Evolutionary conservation across 2,797 vertebrate species (phyloP).

Genomic region (Sebastiscus tertius): DNA sequence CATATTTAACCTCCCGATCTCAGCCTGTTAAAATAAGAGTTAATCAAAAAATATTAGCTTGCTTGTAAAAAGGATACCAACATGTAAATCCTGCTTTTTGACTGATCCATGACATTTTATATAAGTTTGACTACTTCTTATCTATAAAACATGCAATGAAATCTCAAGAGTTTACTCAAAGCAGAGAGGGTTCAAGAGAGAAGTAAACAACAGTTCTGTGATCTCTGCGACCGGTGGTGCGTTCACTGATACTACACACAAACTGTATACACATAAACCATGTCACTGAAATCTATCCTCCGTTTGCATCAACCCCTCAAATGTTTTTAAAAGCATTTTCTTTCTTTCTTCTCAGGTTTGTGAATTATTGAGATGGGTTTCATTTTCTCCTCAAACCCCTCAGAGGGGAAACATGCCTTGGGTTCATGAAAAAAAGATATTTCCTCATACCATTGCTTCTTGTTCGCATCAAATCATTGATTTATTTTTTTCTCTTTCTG

Average conservation of each 20-base stretch:
- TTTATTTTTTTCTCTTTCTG: conserved; percentile 18
- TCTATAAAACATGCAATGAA: background rate
- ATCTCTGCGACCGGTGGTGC: conserved; percentile 5
- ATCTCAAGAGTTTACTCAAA: background rate
- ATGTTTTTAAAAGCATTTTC: conserved; percentile 41
- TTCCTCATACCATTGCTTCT: conserved; percentile 27
- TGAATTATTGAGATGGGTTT: conserved; percentile 72
- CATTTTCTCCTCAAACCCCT: conserved; percentile 56
- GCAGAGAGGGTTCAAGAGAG: background rate
- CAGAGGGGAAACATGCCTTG: conserved; percentile 50
- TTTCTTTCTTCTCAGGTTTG: conserved; percentile 11
- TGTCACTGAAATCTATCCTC: background rate
- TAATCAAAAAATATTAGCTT: conserved; percentile 1
- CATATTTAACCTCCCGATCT: conserved; percentile 3
- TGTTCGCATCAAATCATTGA: conserved; percentile 30
- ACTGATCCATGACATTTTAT: background rate
- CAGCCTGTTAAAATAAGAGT: background rate
- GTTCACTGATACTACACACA: conserved; percentile 14
- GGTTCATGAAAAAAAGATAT: conserved; percentile 67
- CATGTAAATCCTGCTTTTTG: background rate
- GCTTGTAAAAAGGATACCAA: background rate
- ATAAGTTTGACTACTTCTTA: background rate
- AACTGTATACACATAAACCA: background rate
- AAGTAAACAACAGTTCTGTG: background rate
- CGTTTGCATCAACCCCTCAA: conserved; percentile 4